A percentile compares a stretch with the other conserved stretches of the same genome.
phyloP scores from a whole-genome alignment of 1,140 invertebrate genomes.

The Acromyrmex echinatior region DNA sequence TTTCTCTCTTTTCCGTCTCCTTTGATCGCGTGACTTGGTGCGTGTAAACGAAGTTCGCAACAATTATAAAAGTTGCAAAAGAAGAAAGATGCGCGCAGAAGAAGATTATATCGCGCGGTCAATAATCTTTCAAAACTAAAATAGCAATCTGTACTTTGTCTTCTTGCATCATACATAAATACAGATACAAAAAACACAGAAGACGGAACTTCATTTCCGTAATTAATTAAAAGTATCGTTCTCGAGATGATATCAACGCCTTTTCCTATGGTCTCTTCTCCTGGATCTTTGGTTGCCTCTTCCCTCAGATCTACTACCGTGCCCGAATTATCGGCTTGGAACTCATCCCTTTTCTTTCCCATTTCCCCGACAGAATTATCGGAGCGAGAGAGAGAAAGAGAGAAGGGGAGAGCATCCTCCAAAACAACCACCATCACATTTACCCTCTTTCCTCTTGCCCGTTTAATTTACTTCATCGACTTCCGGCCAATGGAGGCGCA shows the following conservation, averaged over 20 bases:
- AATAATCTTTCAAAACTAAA: slow-evolving; percentile 6
- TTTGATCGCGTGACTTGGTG: background rate
- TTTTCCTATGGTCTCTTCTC: background rate
- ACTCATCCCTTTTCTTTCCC: slow-evolving; percentile 30
- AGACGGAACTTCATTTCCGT: slow-evolving; percentile 27
- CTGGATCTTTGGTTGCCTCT: background rate
- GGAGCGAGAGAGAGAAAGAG: background rate
- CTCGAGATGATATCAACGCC: slow-evolving; percentile 50
- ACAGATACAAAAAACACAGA: background rate
- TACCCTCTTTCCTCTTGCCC: slow-evolving; percentile 26
- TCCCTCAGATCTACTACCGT: slow-evolving; percentile 3
- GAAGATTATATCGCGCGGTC: background rate
- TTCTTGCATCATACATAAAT: background rate
- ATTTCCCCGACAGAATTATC: slow-evolving; percentile 62
- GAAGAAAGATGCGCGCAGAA: background rate
- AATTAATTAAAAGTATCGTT: slow-evolving; percentile 53
- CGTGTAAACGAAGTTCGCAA: slow-evolving; percentile 42
- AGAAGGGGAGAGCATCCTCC: background rate
- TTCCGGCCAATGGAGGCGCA: background rate
- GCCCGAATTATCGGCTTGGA: slow-evolving; percentile 41
- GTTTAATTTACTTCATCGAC: slow-evolving; percentile 66
- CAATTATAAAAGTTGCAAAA: slow-evolving; percentile 45
- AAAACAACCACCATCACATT: slow-evolving; percentile 37
- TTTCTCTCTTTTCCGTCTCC: background rate
- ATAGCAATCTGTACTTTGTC: slow-evolving; percentile 10